Evolutionary conservation across 2,888 invertebrate species (phyloP).

Genomic region (Dyspetes luteomarginatus): DNA sequence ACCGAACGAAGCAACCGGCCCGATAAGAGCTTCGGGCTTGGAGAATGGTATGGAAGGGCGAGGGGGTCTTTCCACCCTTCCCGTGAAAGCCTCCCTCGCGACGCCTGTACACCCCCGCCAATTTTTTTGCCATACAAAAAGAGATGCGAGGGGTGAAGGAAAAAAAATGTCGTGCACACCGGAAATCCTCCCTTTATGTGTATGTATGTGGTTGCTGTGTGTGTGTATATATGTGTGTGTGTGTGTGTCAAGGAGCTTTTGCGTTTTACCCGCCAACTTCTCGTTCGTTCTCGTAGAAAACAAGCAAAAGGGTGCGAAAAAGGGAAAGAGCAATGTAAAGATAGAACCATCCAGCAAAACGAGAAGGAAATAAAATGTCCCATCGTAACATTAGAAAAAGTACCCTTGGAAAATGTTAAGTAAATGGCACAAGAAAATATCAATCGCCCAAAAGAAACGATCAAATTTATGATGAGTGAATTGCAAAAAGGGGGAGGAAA

Average conservation of each 20-base stretch:
- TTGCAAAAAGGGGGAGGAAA: too few species aligned
- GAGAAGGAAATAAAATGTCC: too few species aligned
- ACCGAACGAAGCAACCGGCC: slow-evolving; percentile 64
- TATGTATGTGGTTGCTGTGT: too few species aligned
- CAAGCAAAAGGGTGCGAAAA: background rate
- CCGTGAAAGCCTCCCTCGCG: slow-evolving; percentile 11
- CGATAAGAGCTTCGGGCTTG: slow-evolving; percentile 58
- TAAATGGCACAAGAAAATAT: too few species aligned
- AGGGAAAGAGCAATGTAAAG: background rate
- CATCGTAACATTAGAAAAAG: too few species aligned
- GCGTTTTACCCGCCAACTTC: slow-evolving; percentile 17
- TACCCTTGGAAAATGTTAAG: too few species aligned
- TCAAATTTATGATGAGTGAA: too few species aligned
- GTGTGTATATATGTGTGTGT: too few species aligned
- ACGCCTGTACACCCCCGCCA: background rate
- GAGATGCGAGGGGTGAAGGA: background rate
- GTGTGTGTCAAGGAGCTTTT: slow-evolving; percentile 33
- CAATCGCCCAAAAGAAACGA: too few species aligned
- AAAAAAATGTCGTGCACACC: slow-evolving; percentile 28
- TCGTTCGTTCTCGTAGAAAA: background rate
- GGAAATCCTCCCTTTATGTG: slow-evolving; percentile 48
- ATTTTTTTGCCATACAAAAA: background rate
- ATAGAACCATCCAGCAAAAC: too few species aligned
- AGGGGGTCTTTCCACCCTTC: background rate
- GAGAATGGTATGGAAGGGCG: background rate